phyloP scores from a whole-genome alignment of 2,888 invertebrate species.

The Thecophora atra region DNA sequence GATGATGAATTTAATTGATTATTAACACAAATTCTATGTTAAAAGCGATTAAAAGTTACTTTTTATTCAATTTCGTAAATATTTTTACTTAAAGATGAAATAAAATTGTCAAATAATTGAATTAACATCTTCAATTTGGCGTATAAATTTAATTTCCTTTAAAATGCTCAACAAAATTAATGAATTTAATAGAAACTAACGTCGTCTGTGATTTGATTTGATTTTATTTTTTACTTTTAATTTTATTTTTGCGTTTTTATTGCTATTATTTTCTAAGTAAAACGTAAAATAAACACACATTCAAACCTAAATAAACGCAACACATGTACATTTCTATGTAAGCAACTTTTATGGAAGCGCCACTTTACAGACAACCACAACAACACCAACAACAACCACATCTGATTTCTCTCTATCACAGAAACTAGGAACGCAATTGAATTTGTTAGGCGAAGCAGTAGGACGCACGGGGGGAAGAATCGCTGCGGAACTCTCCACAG shows the following conservation, averaged over 20 bases:
- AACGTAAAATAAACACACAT: background rate
- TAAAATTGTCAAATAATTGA: too few relatives aligned
- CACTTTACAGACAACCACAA: background rate
- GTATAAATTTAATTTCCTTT: too few relatives aligned
- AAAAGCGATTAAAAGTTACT: too few relatives aligned
- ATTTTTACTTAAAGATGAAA: too few relatives aligned
- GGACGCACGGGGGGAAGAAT: background rate
- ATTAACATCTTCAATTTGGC: too few relatives aligned
- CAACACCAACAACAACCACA: background rate
- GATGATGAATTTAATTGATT: too few relatives aligned
- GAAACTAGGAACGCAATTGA: background rate
- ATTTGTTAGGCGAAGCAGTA: background rate
- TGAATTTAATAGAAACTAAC: too few relatives aligned
- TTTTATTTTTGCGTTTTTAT: background rate
- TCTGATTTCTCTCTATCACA: background rate
- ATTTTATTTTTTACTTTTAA: background rate
- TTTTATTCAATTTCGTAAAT: too few relatives aligned
- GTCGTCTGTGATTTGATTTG: too few relatives aligned
- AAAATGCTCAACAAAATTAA: too few relatives aligned
- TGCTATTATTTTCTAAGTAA: background rate
- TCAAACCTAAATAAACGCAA: background rate
- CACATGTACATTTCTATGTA: background rate
- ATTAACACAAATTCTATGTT: background rate
- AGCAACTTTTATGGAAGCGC: background rate
- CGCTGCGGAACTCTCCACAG: conserved; percentile 22